These are phyloP conservation scores for Enteromius mattozi DNA, from an alignment of 2,797 vertebrate genomes.

Conservation along the genomic window DNA sequence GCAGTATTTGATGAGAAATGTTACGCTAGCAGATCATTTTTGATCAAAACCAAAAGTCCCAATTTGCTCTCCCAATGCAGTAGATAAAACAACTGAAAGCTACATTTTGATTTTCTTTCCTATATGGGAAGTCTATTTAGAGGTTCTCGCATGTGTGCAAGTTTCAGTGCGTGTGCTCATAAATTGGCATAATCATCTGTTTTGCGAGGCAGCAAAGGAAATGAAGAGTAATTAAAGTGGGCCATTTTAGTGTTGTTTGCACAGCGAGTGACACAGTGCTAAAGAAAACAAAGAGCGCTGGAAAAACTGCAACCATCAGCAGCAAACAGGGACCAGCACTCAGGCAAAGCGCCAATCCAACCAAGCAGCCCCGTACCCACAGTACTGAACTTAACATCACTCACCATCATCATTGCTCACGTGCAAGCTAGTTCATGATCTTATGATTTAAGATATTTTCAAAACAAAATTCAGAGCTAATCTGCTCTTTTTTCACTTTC, in stretches of 20 bases:
- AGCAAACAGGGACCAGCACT: conserved; percentile 31
- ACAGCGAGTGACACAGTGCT: conserved; percentile 45
- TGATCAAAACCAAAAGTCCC: background rate
- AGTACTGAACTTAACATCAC: conserved; percentile 7
- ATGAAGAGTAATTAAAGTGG: conserved; percentile 54
- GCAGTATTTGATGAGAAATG: background rate
- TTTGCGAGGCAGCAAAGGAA: conserved; percentile 48
- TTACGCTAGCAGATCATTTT: background rate
- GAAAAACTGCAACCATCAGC: conserved; percentile 52
- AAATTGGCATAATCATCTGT: conserved; percentile 34
- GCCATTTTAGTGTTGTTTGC: conserved; percentile 47
- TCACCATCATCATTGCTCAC: background rate
- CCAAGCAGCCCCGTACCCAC: background rate
- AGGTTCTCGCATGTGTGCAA: background rate
- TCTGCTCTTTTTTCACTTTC: background rate
- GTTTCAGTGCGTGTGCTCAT: conserved; percentile 6
- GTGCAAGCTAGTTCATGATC: background rate
- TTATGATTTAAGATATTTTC: background rate
- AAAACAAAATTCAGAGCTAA: conserved; percentile 9
- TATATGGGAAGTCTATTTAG: background rate
- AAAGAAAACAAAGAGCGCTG: conserved; percentile 55
- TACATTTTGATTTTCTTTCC: background rate
- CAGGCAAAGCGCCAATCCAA: conserved; percentile 38
- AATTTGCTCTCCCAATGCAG: background rate
- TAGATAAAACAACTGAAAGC: background rate